These are phyloP conservation scores for Osmoderma eremita DNA, from an alignment of 2,888 invertebrate genomes.

Conservation along the genomic window DNA sequence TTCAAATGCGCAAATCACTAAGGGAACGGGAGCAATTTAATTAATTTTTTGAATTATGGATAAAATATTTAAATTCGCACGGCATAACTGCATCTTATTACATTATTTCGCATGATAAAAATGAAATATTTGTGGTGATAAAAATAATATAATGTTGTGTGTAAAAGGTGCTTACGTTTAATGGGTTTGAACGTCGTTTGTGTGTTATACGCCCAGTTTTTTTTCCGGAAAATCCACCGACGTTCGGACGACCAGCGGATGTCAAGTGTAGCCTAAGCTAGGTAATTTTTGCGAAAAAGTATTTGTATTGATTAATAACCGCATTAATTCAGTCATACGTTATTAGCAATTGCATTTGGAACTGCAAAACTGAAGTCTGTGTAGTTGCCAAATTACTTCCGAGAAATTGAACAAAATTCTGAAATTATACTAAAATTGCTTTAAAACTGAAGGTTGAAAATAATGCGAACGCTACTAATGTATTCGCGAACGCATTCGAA, in stretches of 20 bases:
- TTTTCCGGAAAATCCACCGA: slow-evolving; percentile 2
- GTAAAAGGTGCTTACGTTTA: slow-evolving; percentile 24
- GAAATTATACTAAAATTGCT: no score
- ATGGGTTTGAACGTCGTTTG: slow-evolving; percentile 14
- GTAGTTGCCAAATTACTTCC: no score
- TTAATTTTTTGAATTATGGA: slow-evolving; percentile 37
- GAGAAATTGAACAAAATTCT: no score
- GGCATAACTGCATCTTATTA: slow-evolving; percentile 36
- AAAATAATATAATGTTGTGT: slow-evolving; percentile 32
- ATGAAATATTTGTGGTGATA: slow-evolving; percentile 38
- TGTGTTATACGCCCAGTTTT: not conserved
- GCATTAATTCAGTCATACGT: no score
- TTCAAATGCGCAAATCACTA: slow-evolving; percentile 9
- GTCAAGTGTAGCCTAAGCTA: no score
- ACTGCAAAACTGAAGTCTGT: no score
- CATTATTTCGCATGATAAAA: slow-evolving; percentile 37
- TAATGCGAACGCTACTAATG: no score
- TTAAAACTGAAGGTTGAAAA: no score
- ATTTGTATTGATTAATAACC: no score
- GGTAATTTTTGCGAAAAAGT: no score
- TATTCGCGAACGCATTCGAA: no score
- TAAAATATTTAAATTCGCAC: slow-evolving; percentile 34
- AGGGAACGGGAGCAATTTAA: slow-evolving; percentile 26
- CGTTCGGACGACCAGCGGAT: not conserved
- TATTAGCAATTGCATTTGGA: no score